Evolutionary conservation across 2,113 vertebrate species (phyloP).

Genomic region (Nyctibius bracteatus): DNA sequence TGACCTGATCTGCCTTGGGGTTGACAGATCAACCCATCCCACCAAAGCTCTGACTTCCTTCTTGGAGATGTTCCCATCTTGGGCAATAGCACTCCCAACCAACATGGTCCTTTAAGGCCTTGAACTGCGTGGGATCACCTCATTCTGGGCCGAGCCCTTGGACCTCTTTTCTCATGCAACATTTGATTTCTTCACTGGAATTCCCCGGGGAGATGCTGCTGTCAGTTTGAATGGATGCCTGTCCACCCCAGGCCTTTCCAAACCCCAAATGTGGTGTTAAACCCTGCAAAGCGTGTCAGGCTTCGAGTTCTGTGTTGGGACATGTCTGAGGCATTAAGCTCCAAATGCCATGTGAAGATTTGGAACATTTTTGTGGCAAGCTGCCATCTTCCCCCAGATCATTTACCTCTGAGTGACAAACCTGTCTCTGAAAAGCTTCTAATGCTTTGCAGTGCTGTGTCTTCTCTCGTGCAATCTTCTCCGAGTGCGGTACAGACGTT

Average conservation of each 20-base stretch:
- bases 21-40: neutral
- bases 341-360: neutral
- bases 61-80: neutral
- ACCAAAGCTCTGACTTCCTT: neutral
- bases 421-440: neutral
- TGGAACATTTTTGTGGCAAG: constrained; percentile 37
- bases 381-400: constrained; percentile 5
- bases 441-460: neutral
- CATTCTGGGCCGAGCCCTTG: fast-evolving
- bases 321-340: neutral
- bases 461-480: neutral
- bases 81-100: fast-evolving
- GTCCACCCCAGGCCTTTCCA: neutral
- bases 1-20: neutral
- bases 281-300: fast-evolving
- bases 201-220: neutral
- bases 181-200: neutral
- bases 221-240: fast-evolving
- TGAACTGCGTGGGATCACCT: fast-evolving
- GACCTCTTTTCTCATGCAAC: neutral
- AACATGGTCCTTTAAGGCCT: fast-evolving
- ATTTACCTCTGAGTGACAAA: constrained; percentile 17
- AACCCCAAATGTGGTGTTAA: neutral
- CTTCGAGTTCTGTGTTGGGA: neutral
- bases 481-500: fast-evolving